Base-by-base conservation (phyloP, 2,888 invertebrate genomes). In the Omphaloscelis lunosa region DNA sequence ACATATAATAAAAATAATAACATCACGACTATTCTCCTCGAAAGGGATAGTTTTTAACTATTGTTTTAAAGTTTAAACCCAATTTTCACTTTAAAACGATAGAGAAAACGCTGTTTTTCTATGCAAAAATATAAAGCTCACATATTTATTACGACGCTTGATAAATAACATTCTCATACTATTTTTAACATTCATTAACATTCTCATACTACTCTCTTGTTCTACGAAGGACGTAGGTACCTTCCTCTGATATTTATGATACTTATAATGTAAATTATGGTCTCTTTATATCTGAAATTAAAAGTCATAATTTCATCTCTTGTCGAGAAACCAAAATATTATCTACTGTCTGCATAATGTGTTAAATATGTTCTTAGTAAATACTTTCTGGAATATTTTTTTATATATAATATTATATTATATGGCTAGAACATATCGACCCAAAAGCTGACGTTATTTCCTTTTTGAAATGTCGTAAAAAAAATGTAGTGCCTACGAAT, bases 291-390 rank as follows among this genome's bases (percentile, higher is more conserved):
- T 23, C 41, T 53, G 17, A 74, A 29, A 83, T 79, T 79, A 74
- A 67, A 34, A 67, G 67, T 63, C 62, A 75, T 79, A 71, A 83
- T 27, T 83, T 59, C 48, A 59, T 70, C 70, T 62, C 17, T 3
- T 74, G 59, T 79, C 67, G 56, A 67, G 27, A 45, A 62, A 39
- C 61, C 53, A 39, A 7, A 12, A 20, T 41, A 70, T 70, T 66
- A 72, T 7, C 53, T 56, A 51, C 15, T 62, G 71, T 11, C 67
- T 63, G 41, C 8, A 71, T 51, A 56, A 56, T 41, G 23, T n/a
- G 15, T n/a, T 8, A 39, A 51, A 62, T 41, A 69, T 8, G 53
- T 68, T 81, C 20, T 59, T 23, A 39, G 1, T 17, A 1, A 39
- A 51, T 39, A 53, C 17, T 29, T 51, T 29, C 17, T 67, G 1